These are phyloP conservation scores for Lepilemur ruficaudatus DNA, from an alignment of 2,797 vertebrate genomes.

Conservation along the genomic window DNA sequence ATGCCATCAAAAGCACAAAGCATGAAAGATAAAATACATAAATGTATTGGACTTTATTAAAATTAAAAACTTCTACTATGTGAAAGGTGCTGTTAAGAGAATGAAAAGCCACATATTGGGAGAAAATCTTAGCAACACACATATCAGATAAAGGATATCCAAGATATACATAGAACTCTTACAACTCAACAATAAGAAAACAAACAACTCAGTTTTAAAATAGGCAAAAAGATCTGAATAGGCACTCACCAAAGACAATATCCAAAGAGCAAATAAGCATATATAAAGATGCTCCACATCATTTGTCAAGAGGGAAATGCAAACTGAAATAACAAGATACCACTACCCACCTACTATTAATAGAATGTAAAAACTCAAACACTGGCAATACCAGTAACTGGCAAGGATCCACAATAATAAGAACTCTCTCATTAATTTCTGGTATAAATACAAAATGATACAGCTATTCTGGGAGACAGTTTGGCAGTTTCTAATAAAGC, in stretches of 20 bases:
- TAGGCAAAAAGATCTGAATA: not conserved
- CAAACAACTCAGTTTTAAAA: not conserved
- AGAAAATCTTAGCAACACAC: not conserved
- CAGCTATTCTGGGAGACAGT: not conserved
- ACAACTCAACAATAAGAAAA: not conserved
- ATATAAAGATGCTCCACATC: not conserved
- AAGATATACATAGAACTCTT: not conserved
- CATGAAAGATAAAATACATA: not conserved
- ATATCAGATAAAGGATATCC: not conserved
- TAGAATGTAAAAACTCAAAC: not conserved
- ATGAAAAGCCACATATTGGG: not conserved
- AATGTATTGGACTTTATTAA: not conserved
- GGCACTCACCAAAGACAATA: not conserved
- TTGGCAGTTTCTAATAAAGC: not conserved
- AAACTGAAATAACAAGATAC: not conserved
- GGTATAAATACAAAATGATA: not conserved
- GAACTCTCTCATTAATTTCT: not conserved
- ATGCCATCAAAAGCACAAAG: not conserved
- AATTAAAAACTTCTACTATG: not conserved
- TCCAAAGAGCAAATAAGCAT: not conserved
- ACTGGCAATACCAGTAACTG: not conserved
- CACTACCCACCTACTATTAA: not conserved
- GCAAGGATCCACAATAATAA: not conserved
- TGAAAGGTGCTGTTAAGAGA: not conserved
- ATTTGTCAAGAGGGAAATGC: not conserved